Evolutionary conservation across 2,113 vertebrate species (phyloP).

Genomic region (Callionymus lyra): DNA sequence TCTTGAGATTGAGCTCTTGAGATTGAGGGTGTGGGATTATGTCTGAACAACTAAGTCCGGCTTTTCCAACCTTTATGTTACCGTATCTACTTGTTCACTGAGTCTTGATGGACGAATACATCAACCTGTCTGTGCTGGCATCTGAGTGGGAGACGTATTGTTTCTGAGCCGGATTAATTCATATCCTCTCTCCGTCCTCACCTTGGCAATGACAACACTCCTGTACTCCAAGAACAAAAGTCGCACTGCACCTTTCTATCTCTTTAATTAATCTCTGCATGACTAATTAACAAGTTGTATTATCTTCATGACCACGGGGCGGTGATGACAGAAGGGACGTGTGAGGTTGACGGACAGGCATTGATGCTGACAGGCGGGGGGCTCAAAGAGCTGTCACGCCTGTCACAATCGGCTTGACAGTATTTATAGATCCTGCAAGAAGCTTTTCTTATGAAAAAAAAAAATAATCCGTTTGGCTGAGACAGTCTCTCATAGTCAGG

Average conservation of each 20-base stretch:
- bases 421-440: too few species aligned
- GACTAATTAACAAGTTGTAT: slow-evolving; percentile 55
- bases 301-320: slow-evolving; percentile 32
- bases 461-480: too few species aligned
- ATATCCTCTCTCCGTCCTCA: slow-evolving; percentile 40
- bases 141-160: not conserved
- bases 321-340: slow-evolving; percentile 10
- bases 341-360: slow-evolving; percentile 30
- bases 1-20: slow-evolving; percentile 25
- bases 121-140: not conserved
- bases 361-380: too few species aligned
- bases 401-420: too few species aligned
- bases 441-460: too few species aligned
- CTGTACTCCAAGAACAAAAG: slow-evolving; percentile 11
- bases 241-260: slow-evolving; percentile 39
- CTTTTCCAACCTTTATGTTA: slow-evolving; percentile 15
- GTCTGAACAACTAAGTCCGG: slow-evolving; percentile 19
- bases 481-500: too few species aligned
- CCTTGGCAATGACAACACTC: slow-evolving; percentile 41
- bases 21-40: slow-evolving; percentile 34
- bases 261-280: slow-evolving; percentile 60
- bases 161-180: slow-evolving; percentile 8
- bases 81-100: slow-evolving; percentile 1
- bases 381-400: too few species aligned
- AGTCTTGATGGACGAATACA: not conserved